Evolutionary conservation across 2,888 invertebrate genomes (phyloP).

Genomic region (Oeneis ivallda): DNA sequence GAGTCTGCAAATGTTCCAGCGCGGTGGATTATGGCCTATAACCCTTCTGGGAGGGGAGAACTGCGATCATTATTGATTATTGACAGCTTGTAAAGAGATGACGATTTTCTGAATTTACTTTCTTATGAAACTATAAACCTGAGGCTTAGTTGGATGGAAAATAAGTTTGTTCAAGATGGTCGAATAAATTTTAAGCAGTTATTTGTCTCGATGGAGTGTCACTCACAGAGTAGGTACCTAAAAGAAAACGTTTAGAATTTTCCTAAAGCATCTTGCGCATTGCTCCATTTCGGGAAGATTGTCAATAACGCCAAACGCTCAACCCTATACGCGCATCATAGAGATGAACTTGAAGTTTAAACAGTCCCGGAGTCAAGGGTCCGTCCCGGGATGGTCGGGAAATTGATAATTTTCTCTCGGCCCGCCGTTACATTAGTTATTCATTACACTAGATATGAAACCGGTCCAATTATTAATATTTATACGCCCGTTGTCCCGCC

Average conservation of each 20-base stretch:
- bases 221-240: too few relatives aligned
- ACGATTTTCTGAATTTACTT: too few relatives aligned
- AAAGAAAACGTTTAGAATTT: neutral
- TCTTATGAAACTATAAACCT: too few relatives aligned
- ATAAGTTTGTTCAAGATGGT: too few relatives aligned
- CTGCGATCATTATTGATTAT: too few relatives aligned
- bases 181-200: neutral
- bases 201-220: neutral
- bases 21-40: too few relatives aligned
- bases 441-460: conserved; percentile 73
- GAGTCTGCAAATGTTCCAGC: too few relatives aligned
- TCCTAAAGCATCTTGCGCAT: too few relatives aligned
- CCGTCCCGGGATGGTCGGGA: conserved; percentile 51
- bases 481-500: conserved; percentile 60
- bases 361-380: conserved; percentile 66
- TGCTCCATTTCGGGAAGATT: too few relatives aligned
- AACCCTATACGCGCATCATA: conserved; percentile 23
- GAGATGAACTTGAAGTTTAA: conserved; percentile 46
- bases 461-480: conserved; percentile 72
- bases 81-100: too few relatives aligned
- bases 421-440: conserved; percentile 71
- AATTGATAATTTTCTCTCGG: conserved; percentile 74
- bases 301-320: neutral
- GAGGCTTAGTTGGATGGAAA: too few relatives aligned
- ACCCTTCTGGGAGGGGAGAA: too few relatives aligned